Conservation (phyloP, 2,113 vertebrate species). For the Corythornis cristatus region DNA sequence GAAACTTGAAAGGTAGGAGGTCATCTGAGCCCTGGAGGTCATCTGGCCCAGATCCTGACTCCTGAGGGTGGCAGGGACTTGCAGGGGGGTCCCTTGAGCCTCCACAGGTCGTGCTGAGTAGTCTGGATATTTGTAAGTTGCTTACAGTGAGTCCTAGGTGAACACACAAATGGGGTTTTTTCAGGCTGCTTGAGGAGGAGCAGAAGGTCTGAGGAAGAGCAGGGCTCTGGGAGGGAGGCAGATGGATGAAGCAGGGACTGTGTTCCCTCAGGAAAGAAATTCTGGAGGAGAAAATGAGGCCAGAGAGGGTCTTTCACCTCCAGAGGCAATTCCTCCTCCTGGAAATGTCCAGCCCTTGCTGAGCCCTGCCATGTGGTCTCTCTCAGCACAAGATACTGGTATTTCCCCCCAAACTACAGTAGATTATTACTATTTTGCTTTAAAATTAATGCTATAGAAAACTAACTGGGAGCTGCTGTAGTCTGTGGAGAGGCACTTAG, state of each 20-base stretch:
- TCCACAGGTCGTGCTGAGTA: background rate
- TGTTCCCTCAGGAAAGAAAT: slow-evolving; percentile 35
- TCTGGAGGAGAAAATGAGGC: slow-evolving; percentile 17
- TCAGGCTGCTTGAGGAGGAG: slow-evolving; percentile 75
- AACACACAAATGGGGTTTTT: slow-evolving; percentile 74
- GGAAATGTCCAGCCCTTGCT: background rate
- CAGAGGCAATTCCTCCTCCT: background rate
- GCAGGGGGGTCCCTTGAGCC: background rate
- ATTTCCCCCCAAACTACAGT: background rate
- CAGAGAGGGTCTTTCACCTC: background rate
- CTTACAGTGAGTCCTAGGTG: slow-evolving; percentile 26
- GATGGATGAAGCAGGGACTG: slow-evolving; percentile 69
- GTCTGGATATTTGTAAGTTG: too few relatives aligned
- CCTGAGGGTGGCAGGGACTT: background rate
- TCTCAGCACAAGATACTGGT: background rate
- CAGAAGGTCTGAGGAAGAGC: slow-evolving; percentile 58
- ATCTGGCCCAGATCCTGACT: background rate
- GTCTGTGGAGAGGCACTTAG: background rate
- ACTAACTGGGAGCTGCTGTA: background rate
- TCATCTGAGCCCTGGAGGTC: background rate
- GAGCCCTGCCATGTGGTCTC: background rate
- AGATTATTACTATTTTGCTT: background rate
- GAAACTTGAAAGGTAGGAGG: background rate
- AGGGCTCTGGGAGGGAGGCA: slow-evolving; percentile 62
- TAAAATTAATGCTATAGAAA: background rate